phyloP scores from a whole-genome alignment of 2,888 invertebrate species.

The Odontocolon sp. region DNA sequence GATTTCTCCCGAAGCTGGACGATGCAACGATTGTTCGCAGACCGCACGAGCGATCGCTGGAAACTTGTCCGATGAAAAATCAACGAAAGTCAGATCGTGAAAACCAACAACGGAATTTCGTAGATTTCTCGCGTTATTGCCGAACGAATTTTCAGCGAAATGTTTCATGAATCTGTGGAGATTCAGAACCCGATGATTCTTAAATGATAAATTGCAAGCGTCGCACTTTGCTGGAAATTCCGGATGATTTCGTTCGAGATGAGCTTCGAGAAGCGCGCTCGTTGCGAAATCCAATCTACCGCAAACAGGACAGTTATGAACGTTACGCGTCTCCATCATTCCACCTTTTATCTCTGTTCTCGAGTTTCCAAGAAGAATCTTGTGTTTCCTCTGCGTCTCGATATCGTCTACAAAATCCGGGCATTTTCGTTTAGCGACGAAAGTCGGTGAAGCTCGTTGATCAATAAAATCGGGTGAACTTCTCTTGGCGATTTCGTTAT shows the following conservation, averaged over 20 bases:
- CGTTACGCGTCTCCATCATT: slow-evolving; percentile 13
- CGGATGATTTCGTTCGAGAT: slow-evolving; percentile 86
- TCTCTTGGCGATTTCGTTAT: slow-evolving; percentile 83
- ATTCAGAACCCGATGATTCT: slow-evolving; percentile 87
- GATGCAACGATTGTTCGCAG: slow-evolving; percentile 87
- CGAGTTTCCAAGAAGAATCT: slow-evolving; percentile 72
- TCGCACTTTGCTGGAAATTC: slow-evolving; percentile 87
- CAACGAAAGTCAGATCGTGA: slow-evolving; percentile 88
- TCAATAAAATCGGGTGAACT: slow-evolving; percentile 67
- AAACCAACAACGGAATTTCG: slow-evolving; percentile 85
- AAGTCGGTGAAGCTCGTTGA: slow-evolving; percentile 44
- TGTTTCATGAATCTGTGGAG: slow-evolving; percentile 87
- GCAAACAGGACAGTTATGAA: slow-evolving; percentile 84
- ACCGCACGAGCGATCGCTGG: slow-evolving; percentile 89
- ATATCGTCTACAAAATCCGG: slow-evolving; percentile 64
- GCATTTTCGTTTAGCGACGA: slow-evolving; percentile 68
- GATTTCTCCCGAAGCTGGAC: slow-evolving; percentile 82
- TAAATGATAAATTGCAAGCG: slow-evolving; percentile 88
- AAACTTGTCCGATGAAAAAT: slow-evolving; percentile 91
- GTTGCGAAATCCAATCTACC: slow-evolving; percentile 84
- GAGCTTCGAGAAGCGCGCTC: slow-evolving; percentile 84
- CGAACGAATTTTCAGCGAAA: slow-evolving; percentile 70
- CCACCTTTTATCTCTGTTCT: slow-evolving; percentile 74
- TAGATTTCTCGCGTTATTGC: slow-evolving; percentile 65
- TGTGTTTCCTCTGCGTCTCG: slow-evolving; percentile 67